phyloP scores from a whole-genome alignment of 1,140 invertebrate genomes.

The Dryas iulia region DNA sequence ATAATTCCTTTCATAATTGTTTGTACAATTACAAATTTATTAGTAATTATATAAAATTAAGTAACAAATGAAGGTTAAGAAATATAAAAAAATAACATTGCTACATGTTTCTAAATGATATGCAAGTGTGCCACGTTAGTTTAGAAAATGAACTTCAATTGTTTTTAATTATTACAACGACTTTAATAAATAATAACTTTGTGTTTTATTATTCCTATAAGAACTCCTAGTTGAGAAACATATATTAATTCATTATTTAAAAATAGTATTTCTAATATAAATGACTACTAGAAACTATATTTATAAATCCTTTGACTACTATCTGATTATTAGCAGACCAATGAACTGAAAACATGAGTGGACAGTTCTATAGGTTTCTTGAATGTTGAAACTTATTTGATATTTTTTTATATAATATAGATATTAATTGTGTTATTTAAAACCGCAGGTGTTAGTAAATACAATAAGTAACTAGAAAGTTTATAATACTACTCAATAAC shows the following conservation, averaged over 20 bases:
- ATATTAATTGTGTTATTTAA: background rate
- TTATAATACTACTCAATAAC: slow-evolving; percentile 1
- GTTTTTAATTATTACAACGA: too few relatives aligned
- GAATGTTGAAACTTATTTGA: background rate
- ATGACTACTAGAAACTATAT: background rate
- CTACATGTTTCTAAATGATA: background rate
- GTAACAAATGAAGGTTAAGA: background rate
- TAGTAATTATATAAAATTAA: background rate
- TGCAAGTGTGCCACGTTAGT: background rate
- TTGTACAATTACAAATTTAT: background rate
- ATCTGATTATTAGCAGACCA: background rate
- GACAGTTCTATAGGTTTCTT: background rate
- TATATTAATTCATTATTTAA: background rate
- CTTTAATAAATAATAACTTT: too few relatives aligned
- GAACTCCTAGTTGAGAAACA: background rate
- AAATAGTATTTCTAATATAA: background rate
- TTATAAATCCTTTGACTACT: background rate
- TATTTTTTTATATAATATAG: background rate
- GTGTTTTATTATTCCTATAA: too few relatives aligned
- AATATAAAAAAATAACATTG: background rate
- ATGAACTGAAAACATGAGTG: background rate
- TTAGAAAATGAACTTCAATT: background rate
- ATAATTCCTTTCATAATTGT: background rate
- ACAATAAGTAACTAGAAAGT: background rate
- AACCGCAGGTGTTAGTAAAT: background rate